These are phyloP conservation scores for Phataginus tetradactyla DNA, from an alignment of 2,797 vertebrate species.

Conservation along the genomic window DNA sequence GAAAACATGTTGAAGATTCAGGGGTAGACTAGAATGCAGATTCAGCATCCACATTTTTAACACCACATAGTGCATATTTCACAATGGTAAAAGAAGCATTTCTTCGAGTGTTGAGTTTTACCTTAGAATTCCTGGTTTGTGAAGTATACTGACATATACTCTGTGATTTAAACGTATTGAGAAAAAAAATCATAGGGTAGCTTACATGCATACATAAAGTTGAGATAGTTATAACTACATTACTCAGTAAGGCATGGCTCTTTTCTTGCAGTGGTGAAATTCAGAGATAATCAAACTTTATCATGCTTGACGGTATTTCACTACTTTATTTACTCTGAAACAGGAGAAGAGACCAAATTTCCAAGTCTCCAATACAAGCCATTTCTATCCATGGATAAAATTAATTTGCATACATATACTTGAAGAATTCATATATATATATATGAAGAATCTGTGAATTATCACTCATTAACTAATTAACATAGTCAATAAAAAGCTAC, in stretches of 20 bases:
- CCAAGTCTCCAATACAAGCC: background rate
- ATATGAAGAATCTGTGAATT: background rate
- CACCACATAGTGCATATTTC: background rate
- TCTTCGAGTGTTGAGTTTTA: background rate
- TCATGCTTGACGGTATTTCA: background rate
- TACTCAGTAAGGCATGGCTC: background rate
- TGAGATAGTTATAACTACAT: background rate
- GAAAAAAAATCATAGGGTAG: background rate
- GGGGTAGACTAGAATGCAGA: background rate
- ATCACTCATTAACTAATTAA: background rate
- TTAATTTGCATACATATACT: too few species aligned
- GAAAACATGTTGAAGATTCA: conserved; percentile 30
- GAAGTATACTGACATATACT: background rate
- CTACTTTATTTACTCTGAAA: background rate
- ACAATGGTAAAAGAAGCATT: background rate
- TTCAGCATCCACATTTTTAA: conserved; percentile 50
- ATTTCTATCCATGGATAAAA: background rate
- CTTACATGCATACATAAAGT: background rate
- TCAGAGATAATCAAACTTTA: background rate
- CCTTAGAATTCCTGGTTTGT: background rate
- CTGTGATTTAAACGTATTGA: background rate
- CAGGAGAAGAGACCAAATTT: background rate
- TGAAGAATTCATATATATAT: background rate
- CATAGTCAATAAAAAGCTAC: background rate
- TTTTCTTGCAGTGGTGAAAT: background rate